Evolutionary conservation across 2,888 invertebrate genomes (phyloP), one percentile per base, ranked within the genome.

Genomic region (Acrobasis repandana): DNA sequence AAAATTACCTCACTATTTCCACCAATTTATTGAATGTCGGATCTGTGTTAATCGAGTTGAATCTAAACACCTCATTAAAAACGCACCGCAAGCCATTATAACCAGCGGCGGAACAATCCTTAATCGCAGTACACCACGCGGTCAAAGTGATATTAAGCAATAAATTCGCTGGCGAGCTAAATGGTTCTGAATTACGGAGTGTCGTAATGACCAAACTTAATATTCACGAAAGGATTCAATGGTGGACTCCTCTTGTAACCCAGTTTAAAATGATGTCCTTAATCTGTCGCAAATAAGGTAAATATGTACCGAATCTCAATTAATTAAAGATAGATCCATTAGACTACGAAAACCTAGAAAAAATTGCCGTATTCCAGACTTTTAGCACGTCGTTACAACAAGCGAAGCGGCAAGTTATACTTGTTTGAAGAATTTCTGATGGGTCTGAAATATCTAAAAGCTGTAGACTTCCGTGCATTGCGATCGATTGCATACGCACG

Each of bases 121-220:
- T 49, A 58, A 58, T 58, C 48, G 16, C 38, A 33, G 16, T 38
- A 58, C 18, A 38, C 15, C 20, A 65, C 64, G 70, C 28, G 77
- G 78, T 80, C 76, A 77, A 79, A 78, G 72, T 79, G 78, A 81
- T 82, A 83, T 83, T 80, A 81, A 77, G 81, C 79, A 82, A 84
- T 85, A 85, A 82, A 86, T 84, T 82, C 75, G 71, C 71, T 65
- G 75, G 71, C 73, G 77, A 73, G 73, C 81, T 86, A 86, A 87
- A 82, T 79, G 83, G 77, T 86, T 83, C 83, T 73, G 74, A 82
- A 86, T 86, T 83, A 83, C 85, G 74, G 72, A 74, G 76, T 73
- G 73, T 69, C 75, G 77, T 86, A 86, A 88, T 85, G 83, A 81
- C 70, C 76, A 77, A 85, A 85, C 85, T 88, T 87, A 87, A 87